Evolutionary conservation across 2,113 vertebrate genomes (phyloP), one percentile per base, ranked within the genome.

Genomic region (Eretmochelys imbricata): DNA sequence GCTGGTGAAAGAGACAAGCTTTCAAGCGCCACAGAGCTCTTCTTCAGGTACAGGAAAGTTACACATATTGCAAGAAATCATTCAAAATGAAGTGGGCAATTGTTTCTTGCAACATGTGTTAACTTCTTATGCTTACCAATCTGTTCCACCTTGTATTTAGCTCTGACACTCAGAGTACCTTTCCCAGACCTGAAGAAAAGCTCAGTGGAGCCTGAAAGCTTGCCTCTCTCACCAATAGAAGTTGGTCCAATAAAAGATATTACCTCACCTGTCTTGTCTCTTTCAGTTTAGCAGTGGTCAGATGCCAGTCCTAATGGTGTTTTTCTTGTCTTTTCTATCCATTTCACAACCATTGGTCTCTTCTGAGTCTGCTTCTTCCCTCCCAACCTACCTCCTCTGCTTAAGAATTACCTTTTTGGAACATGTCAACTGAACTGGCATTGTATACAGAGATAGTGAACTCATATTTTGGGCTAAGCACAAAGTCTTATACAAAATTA

Each of bases 361-460:
- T 27, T 29, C 42, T 4, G 57, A 54, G 29, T 51, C 7, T 22
- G 19, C 25, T 51, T 42, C 29, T 62, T 85, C 53, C 57, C 80
- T n/a, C 38, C 46, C 80, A 50, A 13, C 22, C 62, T 75, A 62
- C 19, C 51, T 27, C 1, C 1, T 3, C 2, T 82, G 16, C 6
- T 22, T 65, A 65, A 65, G 62, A 17, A 65, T 19, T 31, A 31
- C 29, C 35, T 22, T 50, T 38, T 20, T 16, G 19, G 53, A 0
- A 1, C 31, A 14, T 0, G 0, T 42, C 0, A 0, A 20, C 35
- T 10, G 9, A 42, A 31, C 1, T 24, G 59, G 11, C 10, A 4
- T 51, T 65, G 20, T 22, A 8, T 12, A 17, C 2, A 9, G 6
- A 49, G 46, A 72, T 2, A 55, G 42, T 14, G 87, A 90, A 78